Percentiles rank a stretch among this genome's conserved stretches.
These are phyloP conservation scores for Callimorpha dominula DNA, from an alignment of 2,888 invertebrate genomes.

Conservation along the genomic window DNA sequence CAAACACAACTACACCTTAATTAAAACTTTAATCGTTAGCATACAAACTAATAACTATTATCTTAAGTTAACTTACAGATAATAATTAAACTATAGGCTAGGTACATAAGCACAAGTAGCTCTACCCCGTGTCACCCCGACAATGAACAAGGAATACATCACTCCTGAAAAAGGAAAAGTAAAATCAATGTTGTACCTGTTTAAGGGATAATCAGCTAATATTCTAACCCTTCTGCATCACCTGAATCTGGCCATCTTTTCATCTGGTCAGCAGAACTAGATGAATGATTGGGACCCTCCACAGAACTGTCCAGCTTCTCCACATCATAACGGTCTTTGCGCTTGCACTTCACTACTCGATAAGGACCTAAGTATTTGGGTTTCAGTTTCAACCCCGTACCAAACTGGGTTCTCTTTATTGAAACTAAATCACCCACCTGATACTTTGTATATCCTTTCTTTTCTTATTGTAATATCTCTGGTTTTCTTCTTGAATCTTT, in stretches of 20 bases:
- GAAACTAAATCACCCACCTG: slow-evolving; percentile 7
- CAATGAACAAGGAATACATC: too few relatives aligned
- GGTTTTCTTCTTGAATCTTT: slow-evolving; percentile 14
- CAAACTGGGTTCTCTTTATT: slow-evolving; percentile 20
- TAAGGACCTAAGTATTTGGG: slow-evolving; percentile 15
- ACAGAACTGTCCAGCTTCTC: not conserved
- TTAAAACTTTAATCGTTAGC: too few relatives aligned
- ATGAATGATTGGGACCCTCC: slow-evolving; percentile 1
- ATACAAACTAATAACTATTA: too few relatives aligned
- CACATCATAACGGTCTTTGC: slow-evolving; percentile 11
- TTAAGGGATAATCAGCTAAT: too few relatives aligned
- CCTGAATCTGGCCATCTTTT: not conserved
- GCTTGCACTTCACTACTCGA: not conserved
- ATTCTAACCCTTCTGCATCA: too few relatives aligned
- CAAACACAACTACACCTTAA: too few relatives aligned
- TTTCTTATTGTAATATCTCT: slow-evolving; percentile 1
- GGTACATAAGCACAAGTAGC: too few relatives aligned
- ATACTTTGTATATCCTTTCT: not conserved
- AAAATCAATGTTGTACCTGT: too few relatives aligned
- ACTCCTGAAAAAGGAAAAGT: too few relatives aligned
- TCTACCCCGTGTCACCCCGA: too few relatives aligned
- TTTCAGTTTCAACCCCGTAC: slow-evolving; percentile 10
- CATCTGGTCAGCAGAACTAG: slow-evolving; percentile 6
- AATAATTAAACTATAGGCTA: too few relatives aligned
- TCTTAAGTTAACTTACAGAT: too few relatives aligned